These are phyloP conservation scores for Sebastes trivittatus DNA, from an alignment of 2,797 vertebrate species.

Conservation along the genomic window DNA sequence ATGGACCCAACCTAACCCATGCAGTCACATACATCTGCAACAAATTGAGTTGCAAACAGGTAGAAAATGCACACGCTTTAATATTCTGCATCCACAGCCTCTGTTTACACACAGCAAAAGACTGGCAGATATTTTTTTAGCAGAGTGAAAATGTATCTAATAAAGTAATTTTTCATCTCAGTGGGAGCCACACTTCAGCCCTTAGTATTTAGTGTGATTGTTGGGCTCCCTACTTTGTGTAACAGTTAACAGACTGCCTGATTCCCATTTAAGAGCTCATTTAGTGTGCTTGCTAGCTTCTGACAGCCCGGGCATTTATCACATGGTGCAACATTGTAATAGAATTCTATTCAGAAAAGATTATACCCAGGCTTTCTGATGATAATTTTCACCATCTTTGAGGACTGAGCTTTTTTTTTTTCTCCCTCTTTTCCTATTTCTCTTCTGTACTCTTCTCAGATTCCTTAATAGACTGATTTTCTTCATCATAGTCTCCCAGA, in stretches of 20 bases:
- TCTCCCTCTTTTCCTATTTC: constrained; percentile 14
- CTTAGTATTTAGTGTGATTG: constrained; percentile 45
- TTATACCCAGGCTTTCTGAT: constrained; percentile 78
- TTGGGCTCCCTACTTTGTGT: constrained; percentile 57
- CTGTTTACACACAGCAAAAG: constrained; percentile 27
- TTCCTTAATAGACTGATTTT: constrained; percentile 38
- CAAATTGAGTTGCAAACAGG: not conserved
- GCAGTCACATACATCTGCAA: constrained; percentile 3
- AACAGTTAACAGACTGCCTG: constrained; percentile 62
- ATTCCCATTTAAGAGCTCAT: constrained; percentile 74
- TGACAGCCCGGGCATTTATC: constrained; percentile 76
- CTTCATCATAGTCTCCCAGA: constrained; percentile 13
- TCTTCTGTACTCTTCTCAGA: constrained; percentile 48
- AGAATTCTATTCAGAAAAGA: constrained; percentile 80
- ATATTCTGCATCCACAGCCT: not conserved
- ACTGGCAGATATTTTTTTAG: constrained; percentile 30
- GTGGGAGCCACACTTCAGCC: constrained; percentile 31
- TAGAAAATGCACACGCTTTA: constrained; percentile 7
- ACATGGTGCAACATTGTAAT: constrained; percentile 76
- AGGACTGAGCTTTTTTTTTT: constrained; percentile 45
- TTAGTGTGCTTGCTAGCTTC: constrained; percentile 67
- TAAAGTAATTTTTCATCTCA: constrained; percentile 59
- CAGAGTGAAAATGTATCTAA: constrained; percentile 45
- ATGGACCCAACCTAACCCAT: not conserved
- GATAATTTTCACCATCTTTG: constrained; percentile 78